phyloP scores from a whole-genome alignment of 1,140 invertebrate genomes.

The Drosophila quadrilineata region DNA sequence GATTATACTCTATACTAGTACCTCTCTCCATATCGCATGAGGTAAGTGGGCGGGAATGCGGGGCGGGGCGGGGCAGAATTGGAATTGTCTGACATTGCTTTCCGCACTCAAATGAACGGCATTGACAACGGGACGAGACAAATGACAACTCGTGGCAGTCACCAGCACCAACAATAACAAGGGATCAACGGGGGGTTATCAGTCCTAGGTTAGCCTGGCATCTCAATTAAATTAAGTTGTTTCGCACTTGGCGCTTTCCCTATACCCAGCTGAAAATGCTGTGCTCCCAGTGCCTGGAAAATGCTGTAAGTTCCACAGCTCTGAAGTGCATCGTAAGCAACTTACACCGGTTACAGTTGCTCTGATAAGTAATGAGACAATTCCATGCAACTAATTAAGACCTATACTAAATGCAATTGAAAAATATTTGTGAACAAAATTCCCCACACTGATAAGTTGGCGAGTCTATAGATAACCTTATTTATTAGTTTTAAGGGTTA shows the following conservation, averaged over 20 bases:
- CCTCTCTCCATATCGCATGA: background rate
- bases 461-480: too few species aligned
- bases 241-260: slow-evolving; percentile 28
- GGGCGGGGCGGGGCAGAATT: too few species aligned
- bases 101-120: too few species aligned
- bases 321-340: slow-evolving; percentile 43
- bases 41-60: slow-evolving; percentile 12
- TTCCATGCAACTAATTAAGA: slow-evolving; percentile 26
- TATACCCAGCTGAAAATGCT: slow-evolving; percentile 27
- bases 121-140: background rate
- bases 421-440: too few species aligned
- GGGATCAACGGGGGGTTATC: slow-evolving; percentile 37
- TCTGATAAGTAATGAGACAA: slow-evolving; percentile 36
- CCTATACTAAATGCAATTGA: slow-evolving; percentile 34
- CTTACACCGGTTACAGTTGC: slow-evolving; percentile 9
- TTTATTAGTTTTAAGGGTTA: too few species aligned
- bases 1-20: background rate
- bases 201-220: slow-evolving; percentile 12
- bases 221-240: slow-evolving; percentile 43
- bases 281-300: slow-evolving; percentile 54
- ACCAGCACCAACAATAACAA: slow-evolving; percentile 5
- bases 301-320: slow-evolving; percentile 36
- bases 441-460: too few species aligned
- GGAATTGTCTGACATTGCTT: slow-evolving; percentile 30
- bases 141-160: slow-evolving; percentile 7